Evolutionary conservation across 1,140 invertebrate genomes (phyloP), one percentile per base, ranked within the genome.

Genomic region (Polypedilum pembai): DNA sequence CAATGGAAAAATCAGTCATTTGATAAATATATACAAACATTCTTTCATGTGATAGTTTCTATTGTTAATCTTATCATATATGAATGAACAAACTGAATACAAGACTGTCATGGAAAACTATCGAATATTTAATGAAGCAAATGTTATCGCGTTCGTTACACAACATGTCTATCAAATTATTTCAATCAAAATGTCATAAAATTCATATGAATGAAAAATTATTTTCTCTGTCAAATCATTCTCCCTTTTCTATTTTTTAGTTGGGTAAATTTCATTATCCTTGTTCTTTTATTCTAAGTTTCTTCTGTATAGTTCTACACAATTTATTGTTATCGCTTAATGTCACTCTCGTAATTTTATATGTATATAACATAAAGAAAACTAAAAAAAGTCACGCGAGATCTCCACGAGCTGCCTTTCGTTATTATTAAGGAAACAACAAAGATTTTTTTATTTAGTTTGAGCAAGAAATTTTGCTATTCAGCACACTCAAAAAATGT

Each of bases 321-420:
- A 33, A 33, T 33, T 33, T 33, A 33, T 33, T 12, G 45, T 56
- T 56, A 56, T 56, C 45, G 45, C 45, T 56, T 56, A 56, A 56
- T 56, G 45, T 56, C 45, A 56, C 45, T 56, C n/a, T 56, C 45
- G 15, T 56, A 56, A 56, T 56, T 56, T 56, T 56, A n/a, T n/a
- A 56, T 56, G n/a, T n/a, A 56, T 12, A 12, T 12, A 56, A n/a
- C 12, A 45, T 12, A 56, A 56, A 3, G 45, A 56, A 56, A 56
- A 3, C 24, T 56, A 12, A 15, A n/a, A n/a, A 12, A 56, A 56
- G 45, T 56, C 45, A 56, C 45, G 45, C 45, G 15, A 56, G 45
- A n/a, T 15, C 8, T 56, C n/a, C 45, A 56, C 45, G 45, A 56
- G 12, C 41, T 3, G 41, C 41, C 15, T 45, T 8, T 15, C 4